Evolutionary conservation across 2,888 invertebrate genomes (phyloP), one percentile per base, ranked within the genome.

Genomic region (Metellina segmentata): DNA sequence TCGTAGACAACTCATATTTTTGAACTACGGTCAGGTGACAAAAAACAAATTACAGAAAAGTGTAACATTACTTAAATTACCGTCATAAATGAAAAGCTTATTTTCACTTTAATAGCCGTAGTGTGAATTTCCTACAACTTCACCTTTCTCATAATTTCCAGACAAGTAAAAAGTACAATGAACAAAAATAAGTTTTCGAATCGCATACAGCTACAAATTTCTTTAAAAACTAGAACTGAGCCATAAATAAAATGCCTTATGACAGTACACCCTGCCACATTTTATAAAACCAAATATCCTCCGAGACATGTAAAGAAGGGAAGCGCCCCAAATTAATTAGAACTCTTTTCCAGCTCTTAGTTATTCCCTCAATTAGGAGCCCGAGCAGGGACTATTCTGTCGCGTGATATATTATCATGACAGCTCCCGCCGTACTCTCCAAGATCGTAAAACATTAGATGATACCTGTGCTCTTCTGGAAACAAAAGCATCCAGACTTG

Each of bases 261-360:
- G 61, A 61, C 61, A 61, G 61, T 4, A 6, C 16, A 61, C 61
- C 61, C 34, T 34, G 61, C 11, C 61, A 16, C 61, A 61, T 16
- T 61, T 61, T 16, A 61, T 61, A 8, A 61, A 61, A 11, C 61
- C 13, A 61, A 16, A 61, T 61, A 61, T 61, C 61, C 61, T 9
- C 61, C n/a, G 74, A 11, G 19, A 34, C 74, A 6, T 19, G 74
- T 6, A 19, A 34, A 74, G 74, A 34, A 74, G 34, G 72, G n/a
- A 74, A 34, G 74, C 19, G 20, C 34, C 34, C 74, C 9, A 74
- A 74, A 74, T 74, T 74, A 74, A 74, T 74, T 74, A 81, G 69
- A 51, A 81, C 16, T 69, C 16, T n/a, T 81, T 81, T 69, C 81
- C 19, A 34, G 34, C 81, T 61, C 69, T 81, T 81, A 81, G 34